Evolutionary conservation across 2,888 invertebrate species (phyloP).

Genomic region (Tachina fera): DNA sequence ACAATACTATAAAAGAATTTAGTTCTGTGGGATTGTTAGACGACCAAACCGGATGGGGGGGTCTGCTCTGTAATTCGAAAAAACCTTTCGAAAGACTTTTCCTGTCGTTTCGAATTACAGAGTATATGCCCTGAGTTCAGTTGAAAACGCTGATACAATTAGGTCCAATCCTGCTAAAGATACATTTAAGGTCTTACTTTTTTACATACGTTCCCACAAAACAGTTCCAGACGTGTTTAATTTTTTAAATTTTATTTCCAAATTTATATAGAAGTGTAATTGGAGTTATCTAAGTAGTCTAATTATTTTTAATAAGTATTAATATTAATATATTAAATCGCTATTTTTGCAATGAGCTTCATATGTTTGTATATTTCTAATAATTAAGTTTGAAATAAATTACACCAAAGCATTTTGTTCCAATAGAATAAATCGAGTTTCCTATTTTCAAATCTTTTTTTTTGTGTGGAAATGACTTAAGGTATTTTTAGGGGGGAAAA

Average conservation of each 20-base stretch:
- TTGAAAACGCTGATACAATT: too few species aligned
- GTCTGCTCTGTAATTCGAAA: too few species aligned
- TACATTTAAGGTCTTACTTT: too few species aligned
- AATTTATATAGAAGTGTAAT: neutral
- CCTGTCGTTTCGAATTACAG: too few species aligned
- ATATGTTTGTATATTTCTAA: slow-evolving; percentile 20
- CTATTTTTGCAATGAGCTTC: slow-evolving; percentile 33
- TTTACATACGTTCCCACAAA: slow-evolving; percentile 2
- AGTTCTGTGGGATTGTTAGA: too few species aligned
- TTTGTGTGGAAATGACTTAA: slow-evolving; percentile 50
- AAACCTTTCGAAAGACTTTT: too few species aligned
- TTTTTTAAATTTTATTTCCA: neutral
- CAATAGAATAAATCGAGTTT: neutral
- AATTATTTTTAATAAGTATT: slow-evolving; percentile 15
- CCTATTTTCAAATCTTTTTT: slow-evolving; percentile 7
- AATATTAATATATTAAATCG: slow-evolving; percentile 20
- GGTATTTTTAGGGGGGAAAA: slow-evolving; percentile 32
- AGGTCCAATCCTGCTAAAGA: too few species aligned
- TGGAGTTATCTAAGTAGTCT: neutral
- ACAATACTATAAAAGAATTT: too few species aligned
- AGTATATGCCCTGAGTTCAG: too few species aligned
- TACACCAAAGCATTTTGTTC: slow-evolving; percentile 44
- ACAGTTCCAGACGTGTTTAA: neutral
- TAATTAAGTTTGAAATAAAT: slow-evolving; percentile 54
- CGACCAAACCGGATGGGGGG: too few species aligned